Base-by-base conservation (phyloP, 1,140 invertebrate genomes). In the Aporrectodea caliginosa region DNA sequence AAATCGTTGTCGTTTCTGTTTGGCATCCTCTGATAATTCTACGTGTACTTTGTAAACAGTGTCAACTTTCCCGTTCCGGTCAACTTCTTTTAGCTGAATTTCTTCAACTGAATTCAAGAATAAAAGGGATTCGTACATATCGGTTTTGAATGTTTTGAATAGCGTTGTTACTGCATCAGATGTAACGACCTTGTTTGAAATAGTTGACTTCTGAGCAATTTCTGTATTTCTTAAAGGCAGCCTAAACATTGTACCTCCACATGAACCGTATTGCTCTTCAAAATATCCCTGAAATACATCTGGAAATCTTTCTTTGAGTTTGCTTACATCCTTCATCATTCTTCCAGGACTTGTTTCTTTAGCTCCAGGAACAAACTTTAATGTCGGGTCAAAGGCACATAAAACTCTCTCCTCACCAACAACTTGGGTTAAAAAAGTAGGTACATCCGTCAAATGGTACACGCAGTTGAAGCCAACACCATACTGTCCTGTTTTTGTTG, bases 401-500 rank as follows among this genome's bases (percentile, higher is more conserved):
- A 87, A 35, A 33, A 78, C 69, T 6, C 29, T 69, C 1, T 58
- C 77, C 6, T 58, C 43, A 58, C 27, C 69, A 69, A 68, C 77
- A 22, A 58, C 43, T 58, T 34, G 75, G 30, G 84, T 85, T 22
- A 86, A 69, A 76, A 87, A 86, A 16, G 85, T 85, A 6, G 86
- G 86, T 0, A 79, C 82, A 79, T 87, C 86, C 2, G 86, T 87
- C 27, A 87, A 69, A 80, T 86, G 84, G 79, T 86, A 87, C 27
- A 87, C 86, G 73, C 82, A 85, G 79, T 87, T 87, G 81, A 87
- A 87, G 1, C 86, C 86, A 77, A 87, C 83, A 80, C 82, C 82
- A 35, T 80, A 81, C 35, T 81, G 80, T 1, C 78, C 83, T 27
- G 82, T 84, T 77, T 82, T 82, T 29, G 75, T 79, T 12, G 82